These are phyloP conservation scores for Thaumetopoea pityocampa DNA, from an alignment of 1,140 invertebrate species.

Conservation along the genomic window DNA sequence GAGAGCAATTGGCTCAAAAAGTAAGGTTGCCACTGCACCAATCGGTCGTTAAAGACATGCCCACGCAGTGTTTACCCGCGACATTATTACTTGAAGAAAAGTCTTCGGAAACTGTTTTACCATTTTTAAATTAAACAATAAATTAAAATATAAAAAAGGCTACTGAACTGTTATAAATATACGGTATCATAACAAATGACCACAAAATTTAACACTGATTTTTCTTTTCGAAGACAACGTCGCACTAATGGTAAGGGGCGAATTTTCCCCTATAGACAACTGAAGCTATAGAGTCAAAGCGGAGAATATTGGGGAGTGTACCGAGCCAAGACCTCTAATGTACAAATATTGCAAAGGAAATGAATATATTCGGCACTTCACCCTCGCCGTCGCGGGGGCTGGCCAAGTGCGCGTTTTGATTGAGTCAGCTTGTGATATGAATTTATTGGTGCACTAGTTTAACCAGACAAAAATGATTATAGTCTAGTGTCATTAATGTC, in stretches of 20 bases:
- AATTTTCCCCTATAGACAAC: constrained; percentile 28
- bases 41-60: too few relatives aligned
- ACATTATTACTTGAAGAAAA: too few relatives aligned
- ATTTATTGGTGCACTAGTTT: constrained; percentile 45
- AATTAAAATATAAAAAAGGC: too few relatives aligned
- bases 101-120: too few relatives aligned
- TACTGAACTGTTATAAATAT: too few relatives aligned
- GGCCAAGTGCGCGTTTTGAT: constrained; percentile 65
- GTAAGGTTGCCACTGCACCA: too few relatives aligned
- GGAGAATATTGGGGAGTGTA: constrained; percentile 45
- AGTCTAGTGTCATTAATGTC: constrained; percentile 6
- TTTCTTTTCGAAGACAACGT: too few relatives aligned
- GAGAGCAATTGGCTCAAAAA: too few relatives aligned
- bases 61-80: too few relatives aligned
- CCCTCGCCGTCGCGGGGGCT: constrained; percentile 25
- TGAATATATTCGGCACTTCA: constrained; percentile 62
- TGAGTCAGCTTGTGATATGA: constrained; percentile 56
- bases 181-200: too few relatives aligned
- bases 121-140: too few relatives aligned
- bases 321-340: constrained; percentile 71
- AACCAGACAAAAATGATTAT: constrained; percentile 22
- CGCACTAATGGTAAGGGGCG: constrained; percentile 25
- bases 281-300: constrained; percentile 49
- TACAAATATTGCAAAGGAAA: constrained; percentile 74
- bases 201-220: too few relatives aligned